A percentile compares a stretch with the other conserved stretches of the same genome.
phyloP scores from a whole-genome alignment of 2,113 vertebrate genomes.

The Colaptes auratus region DNA sequence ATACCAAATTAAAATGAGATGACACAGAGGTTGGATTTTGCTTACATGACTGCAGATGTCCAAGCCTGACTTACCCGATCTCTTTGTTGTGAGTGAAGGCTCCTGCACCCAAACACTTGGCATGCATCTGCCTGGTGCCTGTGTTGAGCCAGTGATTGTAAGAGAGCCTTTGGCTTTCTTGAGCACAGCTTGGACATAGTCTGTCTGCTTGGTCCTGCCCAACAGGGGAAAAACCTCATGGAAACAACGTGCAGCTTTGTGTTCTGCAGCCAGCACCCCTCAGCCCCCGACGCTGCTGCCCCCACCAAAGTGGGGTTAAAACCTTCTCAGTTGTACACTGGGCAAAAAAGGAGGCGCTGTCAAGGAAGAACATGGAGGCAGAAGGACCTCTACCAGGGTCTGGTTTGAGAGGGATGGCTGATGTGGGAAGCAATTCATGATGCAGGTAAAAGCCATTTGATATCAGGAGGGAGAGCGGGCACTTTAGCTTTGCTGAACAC shows the following conservation, averaged over 20 bases:
- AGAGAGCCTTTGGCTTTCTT: background rate
- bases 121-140: background rate
- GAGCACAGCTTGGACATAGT: rapidly evolving
- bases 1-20: background rate
- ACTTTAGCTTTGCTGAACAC: background rate
- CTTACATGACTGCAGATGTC: background rate
- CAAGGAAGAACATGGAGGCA: background rate
- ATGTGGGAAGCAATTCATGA: background rate
- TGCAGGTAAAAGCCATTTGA: background rate
- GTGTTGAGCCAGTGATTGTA: rapidly evolving
- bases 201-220: background rate
- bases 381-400: background rate
- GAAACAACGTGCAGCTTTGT: background rate
- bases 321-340: background rate
- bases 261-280: rapidly evolving
- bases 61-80: background rate
- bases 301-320: background rate
- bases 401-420: background rate
- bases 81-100: background rate
- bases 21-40: rapidly evolving
- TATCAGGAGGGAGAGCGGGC: background rate
- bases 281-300: background rate
- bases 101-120: rapidly evolving
- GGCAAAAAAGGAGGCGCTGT: background rate
- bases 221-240: background rate